Evolutionary conservation across 2,888 invertebrate genomes (phyloP).

Genomic region (Beris morrisii): DNA sequence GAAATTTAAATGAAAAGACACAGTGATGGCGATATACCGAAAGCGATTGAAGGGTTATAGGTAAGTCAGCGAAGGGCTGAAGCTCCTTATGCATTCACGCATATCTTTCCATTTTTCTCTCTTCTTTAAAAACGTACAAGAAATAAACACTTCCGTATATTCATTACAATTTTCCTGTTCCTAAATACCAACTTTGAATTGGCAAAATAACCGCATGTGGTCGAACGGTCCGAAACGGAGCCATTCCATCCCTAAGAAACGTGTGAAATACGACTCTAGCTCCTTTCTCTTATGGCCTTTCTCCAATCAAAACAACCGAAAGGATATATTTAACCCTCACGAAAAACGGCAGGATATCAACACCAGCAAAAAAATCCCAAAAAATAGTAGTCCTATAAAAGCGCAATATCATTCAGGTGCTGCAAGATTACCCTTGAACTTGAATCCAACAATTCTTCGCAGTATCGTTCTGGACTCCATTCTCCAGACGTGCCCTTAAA

Average conservation of each 20-base stretch:
- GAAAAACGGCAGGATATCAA: neutral
- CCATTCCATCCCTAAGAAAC: neutral
- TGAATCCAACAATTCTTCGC: neutral
- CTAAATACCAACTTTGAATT: neutral
- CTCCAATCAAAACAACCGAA: conserved; percentile 15
- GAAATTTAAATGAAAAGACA: no score
- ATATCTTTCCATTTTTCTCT: no score
- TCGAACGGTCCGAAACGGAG: neutral
- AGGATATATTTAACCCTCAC: conserved; percentile 1
- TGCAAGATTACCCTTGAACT: conserved; percentile 9
- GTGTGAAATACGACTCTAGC: conserved; percentile 17
- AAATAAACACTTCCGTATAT: no score
- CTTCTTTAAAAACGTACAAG: no score
- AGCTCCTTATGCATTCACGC: no score
- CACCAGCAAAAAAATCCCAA: no score
- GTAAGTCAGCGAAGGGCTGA: no score
- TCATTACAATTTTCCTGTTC: no score
- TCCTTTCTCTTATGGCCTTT: conserved; percentile 11
- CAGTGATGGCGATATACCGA: no score
- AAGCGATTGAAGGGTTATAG: no score
- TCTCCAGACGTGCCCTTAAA: neutral
- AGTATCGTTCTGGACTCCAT: neutral
- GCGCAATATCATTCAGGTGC: conserved; percentile 2
- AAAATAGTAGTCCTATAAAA: neutral
- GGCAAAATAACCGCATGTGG: conserved; percentile 16